Conservation (phyloP, 1,140 invertebrate species). For the Pantala flavescens region DNA sequence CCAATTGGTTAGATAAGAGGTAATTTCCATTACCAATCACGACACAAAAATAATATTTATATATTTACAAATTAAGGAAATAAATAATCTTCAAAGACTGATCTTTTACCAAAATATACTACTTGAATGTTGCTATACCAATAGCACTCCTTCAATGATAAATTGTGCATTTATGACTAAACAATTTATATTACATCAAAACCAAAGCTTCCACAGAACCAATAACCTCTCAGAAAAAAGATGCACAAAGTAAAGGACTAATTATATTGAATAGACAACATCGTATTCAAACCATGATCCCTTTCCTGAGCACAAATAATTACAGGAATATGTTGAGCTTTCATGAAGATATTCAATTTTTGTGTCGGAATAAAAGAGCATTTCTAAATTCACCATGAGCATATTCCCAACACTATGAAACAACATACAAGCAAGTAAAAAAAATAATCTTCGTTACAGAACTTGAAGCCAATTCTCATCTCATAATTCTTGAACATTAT, state of each 20-base stretch:
- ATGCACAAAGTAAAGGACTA: background rate
- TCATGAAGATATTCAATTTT: background rate
- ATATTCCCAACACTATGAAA: background rate
- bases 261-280: background rate
- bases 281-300: background rate
- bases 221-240: background rate
- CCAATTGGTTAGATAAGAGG: too few species aligned
- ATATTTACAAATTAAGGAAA: background rate
- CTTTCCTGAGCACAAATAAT: background rate
- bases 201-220: background rate
- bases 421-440: background rate
- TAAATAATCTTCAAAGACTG: background rate
- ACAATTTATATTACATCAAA: background rate
- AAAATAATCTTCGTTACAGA: background rate
- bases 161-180: background rate
- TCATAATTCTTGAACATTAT: background rate
- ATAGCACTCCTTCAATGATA: background rate
- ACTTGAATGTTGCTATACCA: background rate
- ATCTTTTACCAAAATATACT: background rate
- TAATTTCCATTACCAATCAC: background rate
- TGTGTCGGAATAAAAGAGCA: background rate
- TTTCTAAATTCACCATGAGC: background rate
- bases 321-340: conserved; percentile 9
- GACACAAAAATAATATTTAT: background rate
- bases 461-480: background rate